Percentiles rank a stretch among this genome's conserved stretches.
phyloP scores from a whole-genome alignment of 2,888 invertebrate species.

The Ceratothoa steindachneri region DNA sequence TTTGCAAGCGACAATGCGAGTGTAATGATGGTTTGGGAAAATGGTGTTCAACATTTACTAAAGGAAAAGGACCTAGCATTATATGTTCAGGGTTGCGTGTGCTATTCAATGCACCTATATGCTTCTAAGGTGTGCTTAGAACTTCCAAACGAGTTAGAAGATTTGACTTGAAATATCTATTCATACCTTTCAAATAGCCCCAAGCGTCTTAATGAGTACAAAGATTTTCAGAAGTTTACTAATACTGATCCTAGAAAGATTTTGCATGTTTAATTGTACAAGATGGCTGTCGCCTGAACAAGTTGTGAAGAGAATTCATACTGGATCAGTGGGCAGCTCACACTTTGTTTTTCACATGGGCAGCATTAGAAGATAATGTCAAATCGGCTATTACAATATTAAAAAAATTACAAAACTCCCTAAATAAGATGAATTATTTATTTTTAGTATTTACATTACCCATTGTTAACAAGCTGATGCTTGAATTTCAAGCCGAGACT shows the following conservation, averaged over 20 bases:
- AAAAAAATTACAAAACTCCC: constrained; percentile 15
- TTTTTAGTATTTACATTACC: constrained; percentile 23
- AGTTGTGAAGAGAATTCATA: constrained; percentile 26
- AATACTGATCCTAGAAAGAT: constrained; percentile 18
- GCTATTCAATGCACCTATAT: constrained; percentile 12
- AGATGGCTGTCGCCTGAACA: constrained; percentile 20
- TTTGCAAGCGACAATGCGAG: constrained; percentile 27
- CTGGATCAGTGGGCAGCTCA: constrained; percentile 25
- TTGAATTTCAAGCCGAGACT: constrained; percentile 20
- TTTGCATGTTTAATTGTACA: constrained; percentile 22
- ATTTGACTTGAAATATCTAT: neutral
- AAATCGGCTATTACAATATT: constrained; percentile 11
- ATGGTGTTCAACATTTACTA: constrained; percentile 15
- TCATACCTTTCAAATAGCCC: neutral
- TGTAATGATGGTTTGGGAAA: constrained; percentile 21
- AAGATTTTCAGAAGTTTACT: constrained; percentile 27
- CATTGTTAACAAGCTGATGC: constrained; percentile 16
- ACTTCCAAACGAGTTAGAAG: constrained; percentile 5
- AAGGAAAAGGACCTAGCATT: constrained; percentile 8
- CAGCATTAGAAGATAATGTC: constrained; percentile 20
- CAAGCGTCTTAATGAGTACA: constrained; percentile 15
- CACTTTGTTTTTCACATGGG: constrained; percentile 19
- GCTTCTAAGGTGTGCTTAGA: constrained; percentile 15
- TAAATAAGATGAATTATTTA: constrained; percentile 15
- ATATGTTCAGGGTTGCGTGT: constrained; percentile 24